Base-by-base conservation (phyloP, 2,797 vertebrate genomes). In the Sebastes cheni region DNA sequence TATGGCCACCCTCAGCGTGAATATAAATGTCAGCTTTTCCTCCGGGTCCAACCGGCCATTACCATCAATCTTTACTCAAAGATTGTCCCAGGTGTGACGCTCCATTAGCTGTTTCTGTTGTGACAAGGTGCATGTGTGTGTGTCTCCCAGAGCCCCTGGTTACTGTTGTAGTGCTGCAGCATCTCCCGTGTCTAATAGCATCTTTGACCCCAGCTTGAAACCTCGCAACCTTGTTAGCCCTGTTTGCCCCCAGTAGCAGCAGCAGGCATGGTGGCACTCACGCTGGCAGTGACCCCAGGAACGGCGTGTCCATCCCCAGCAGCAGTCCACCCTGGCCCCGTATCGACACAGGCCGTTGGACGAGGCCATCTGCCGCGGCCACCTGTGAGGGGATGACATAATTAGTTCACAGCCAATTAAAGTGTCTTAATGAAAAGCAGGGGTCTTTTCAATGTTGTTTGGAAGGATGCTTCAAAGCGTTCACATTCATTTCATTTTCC, bases 211-310 rank as follows among this genome's bases (percentile, higher is more conserved):
- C 75, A 89, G 90, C 82, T 67, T 85, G 88, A 91, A 93, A 94
- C 82, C 79, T 73, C 0, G 82, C 88, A 83, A 91, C 85, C 87
- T 81, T 74, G 84, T 90, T 87, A 93, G 89, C 92, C 86, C 90
- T 34, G 50, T 74, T 87, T 67, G 58, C 81, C 73, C 87, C 86
- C 91, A 90, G 91, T 88, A 80, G 81, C 86, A 75, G 81, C 85
- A 82, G 87, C 83, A 80, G 83, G 84, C 83, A 69, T 30, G 55
- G 72, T 74, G 80, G 78, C 94, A 99, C 98, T 99, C 96, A 99
- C 98, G 98, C 87, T 98, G 98, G 94, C 98, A 99, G 11, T 97
- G 98, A 85, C 97, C 97, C 98, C 98, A 98, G 81, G 98, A 94
- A 77, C 95, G 94, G 0, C 97, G 96, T 0, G 95, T 96, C 98